Base-by-base conservation (phyloP, 2,888 invertebrate species). In the Pandemis heparana region DNA sequence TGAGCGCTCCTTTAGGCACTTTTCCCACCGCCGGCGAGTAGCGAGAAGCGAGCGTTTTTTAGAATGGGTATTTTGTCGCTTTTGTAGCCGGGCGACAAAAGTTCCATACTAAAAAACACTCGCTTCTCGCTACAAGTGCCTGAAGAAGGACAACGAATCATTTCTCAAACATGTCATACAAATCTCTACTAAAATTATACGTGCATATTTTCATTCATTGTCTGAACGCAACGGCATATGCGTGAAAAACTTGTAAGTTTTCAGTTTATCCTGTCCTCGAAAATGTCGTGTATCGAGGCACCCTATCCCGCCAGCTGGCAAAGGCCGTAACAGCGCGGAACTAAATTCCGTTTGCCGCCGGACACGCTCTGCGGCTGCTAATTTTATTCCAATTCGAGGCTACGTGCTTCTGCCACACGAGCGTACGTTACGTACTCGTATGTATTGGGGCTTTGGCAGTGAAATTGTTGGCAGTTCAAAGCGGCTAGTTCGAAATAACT, bases 261-360 rank as follows among this genome's bases (percentile, higher is more conserved):
- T 48, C 23, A 32, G 23, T 32, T 32, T 0, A 51, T 23, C 5
- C 23, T 23, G 12, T 56, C 56, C 56, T 23, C 12, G 9, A 18
- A 53, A 16, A n/a, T 14, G n/a, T 18, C 53, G 18, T n/a, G 8
- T 18, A 23, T 23, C 12, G 23, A 76, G 89, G 77, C 77, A 84
- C 85, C 75, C 78, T 82, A 86, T 78, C 70, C 78, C 84, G 88
- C 83, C 90, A 92, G 89, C 91, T 90, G 91, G 88, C 91, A 93
- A 92, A 92, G 92, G 92, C 91, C 89, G 89, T 89, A 92, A 92
- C 90, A 92, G 92, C 92, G 93, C 92, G 88, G 92, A 92, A 92
- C 91, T 92, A 89, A 93, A 94, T 94, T 93, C 92, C 90, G 78
- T 87, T 86, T 84, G 84, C 83, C 80, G 81, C 83, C 82, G 80